Evolutionary conservation across 1,140 invertebrate species (phyloP).

Genomic region (Cydia splendana): DNA sequence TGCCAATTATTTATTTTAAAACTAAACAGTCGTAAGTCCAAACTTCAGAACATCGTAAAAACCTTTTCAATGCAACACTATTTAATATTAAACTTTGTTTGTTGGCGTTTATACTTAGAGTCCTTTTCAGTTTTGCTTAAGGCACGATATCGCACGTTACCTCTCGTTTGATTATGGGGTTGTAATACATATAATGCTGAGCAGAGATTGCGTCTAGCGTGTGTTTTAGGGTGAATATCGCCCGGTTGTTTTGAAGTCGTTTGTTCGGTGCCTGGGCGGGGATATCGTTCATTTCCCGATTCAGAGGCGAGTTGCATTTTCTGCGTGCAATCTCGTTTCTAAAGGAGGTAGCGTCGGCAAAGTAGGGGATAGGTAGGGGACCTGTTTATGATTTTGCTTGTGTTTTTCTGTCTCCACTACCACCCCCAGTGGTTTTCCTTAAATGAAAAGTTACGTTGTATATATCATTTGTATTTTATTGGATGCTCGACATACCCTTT

Average conservation of each 20-base stretch:
- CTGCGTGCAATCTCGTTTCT: constrained; percentile 50
- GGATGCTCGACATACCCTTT: too few species aligned
- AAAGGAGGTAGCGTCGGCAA: constrained; percentile 49
- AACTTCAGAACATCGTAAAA: neutral
- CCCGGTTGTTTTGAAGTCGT: neutral
- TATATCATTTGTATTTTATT: too few species aligned
- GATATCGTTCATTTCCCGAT: constrained; percentile 46
- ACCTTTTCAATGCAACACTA: neutral
- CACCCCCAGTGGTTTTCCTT: too few species aligned
- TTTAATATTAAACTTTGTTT: neutral
- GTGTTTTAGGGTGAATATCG: neutral
- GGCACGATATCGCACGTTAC: neutral
- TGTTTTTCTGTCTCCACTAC: too few species aligned
- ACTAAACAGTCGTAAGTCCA: neutral
- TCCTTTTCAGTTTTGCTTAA: neutral
- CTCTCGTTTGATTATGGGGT: constrained; percentile 6
- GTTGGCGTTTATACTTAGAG: neutral
- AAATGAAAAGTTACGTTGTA: too few species aligned
- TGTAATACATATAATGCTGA: neutral
- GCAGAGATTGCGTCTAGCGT: neutral
- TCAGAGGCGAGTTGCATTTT: constrained; percentile 58
- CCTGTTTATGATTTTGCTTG: too few species aligned
- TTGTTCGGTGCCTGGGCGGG: neutral
- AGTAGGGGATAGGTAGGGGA: constrained; percentile 37
- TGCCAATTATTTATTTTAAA: neutral